phyloP scores from a whole-genome alignment of 2,888 invertebrate species.

The Cataglyphis albicans region DNA sequence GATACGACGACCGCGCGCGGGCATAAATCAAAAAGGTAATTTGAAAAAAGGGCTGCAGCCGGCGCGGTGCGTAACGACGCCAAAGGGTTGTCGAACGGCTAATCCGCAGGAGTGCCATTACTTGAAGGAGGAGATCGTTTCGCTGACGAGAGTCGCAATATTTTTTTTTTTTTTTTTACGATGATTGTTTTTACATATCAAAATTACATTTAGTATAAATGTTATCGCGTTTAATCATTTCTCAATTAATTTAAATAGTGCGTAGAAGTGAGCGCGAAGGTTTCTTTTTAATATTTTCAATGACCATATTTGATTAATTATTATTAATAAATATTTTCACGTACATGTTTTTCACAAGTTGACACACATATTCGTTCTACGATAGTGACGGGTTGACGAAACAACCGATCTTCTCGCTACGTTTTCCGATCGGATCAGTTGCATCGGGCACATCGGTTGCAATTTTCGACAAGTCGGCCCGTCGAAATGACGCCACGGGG shows the following conservation, averaged over 20 bases:
- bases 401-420: conserved; percentile 6
- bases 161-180: background rate
- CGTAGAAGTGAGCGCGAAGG: background rate
- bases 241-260: background rate
- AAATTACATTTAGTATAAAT: background rate
- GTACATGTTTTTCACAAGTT: background rate
- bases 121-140: conserved; percentile 68
- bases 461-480: conserved; percentile 49
- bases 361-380: background rate
- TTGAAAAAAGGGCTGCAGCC: conserved; percentile 68
- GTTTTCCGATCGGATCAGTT: conserved; percentile 30
- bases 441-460: conserved; percentile 13
- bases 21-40: conserved; percentile 81
- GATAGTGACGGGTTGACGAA: conserved; percentile 10
- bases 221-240: background rate
- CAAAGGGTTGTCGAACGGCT: conserved; percentile 69
- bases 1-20: conserved; percentile 69
- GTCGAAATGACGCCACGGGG: conserved; percentile 50
- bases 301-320: background rate
- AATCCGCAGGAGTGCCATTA: conserved; percentile 78
- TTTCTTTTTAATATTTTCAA: background rate
- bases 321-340: background rate
- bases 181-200: background rate
- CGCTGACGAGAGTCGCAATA: conserved; percentile 31
- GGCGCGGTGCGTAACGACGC: conserved; percentile 53